Conservation (phyloP, 2,888 invertebrate genomes). For the Nephrotoma guestfalica region DNA sequence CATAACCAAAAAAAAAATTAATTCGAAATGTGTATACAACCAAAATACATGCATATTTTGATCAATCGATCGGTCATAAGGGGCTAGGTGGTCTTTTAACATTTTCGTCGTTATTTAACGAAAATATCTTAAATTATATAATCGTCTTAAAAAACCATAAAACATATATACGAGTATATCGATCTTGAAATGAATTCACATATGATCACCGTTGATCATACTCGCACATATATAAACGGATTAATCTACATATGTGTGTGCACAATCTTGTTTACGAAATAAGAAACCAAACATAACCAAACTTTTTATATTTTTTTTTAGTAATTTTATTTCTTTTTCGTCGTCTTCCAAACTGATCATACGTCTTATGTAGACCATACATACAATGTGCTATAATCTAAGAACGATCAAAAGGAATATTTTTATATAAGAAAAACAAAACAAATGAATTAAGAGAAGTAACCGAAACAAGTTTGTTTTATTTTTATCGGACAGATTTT, state of each 20-base stretch:
- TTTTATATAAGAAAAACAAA: background rate
- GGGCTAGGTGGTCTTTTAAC: background rate
- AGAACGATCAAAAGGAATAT: background rate
- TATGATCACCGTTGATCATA: background rate
- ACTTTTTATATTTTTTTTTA: background rate
- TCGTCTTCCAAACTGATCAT: background rate
- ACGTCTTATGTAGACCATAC: background rate
- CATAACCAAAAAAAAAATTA: background rate
- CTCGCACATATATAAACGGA: background rate
- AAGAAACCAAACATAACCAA: background rate
- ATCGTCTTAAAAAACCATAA: background rate
- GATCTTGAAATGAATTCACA: background rate
- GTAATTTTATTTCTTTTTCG: background rate
- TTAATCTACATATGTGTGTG: background rate
- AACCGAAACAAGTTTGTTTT: background rate
- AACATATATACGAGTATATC: background rate
- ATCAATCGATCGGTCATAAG: background rate
- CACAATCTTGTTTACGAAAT: background rate
- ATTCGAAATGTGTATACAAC: background rate
- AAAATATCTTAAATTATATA: background rate
- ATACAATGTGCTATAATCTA: background rate
- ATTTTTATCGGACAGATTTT: background rate
- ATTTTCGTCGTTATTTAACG: background rate
- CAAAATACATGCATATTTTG: background rate
- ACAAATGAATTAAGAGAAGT: background rate